phyloP scores from a whole-genome alignment of 92 coral and sea anemone species.

The Porites cylindrica region DNA sequence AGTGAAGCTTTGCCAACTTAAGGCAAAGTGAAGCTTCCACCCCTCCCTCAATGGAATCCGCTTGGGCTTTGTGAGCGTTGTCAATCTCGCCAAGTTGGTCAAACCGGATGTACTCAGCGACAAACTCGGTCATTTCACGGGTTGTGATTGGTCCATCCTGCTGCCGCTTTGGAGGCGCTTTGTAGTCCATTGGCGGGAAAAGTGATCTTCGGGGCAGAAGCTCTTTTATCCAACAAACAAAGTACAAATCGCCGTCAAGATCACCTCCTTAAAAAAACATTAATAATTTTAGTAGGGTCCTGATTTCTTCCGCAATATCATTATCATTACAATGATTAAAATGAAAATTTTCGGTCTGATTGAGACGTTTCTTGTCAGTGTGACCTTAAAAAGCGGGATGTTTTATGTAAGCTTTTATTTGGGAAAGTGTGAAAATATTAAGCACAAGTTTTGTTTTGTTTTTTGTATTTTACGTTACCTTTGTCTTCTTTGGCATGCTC shows the following conservation, averaged over 20 bases:
- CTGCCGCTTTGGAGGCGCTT: slow-evolving; percentile 70
- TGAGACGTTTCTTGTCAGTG: too few species aligned
- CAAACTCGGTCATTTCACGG: slow-evolving; percentile 86
- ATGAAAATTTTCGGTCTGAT: too few species aligned
- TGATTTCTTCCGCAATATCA: too few species aligned
- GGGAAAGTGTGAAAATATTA: too few species aligned
- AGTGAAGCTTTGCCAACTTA: slow-evolving; percentile 83
- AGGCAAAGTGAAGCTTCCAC: slow-evolving; percentile 87
- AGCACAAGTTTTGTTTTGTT: too few species aligned
- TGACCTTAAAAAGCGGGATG: too few species aligned
- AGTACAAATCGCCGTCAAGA: slow-evolving; percentile 98
- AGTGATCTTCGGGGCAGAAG: slow-evolving; percentile 71
- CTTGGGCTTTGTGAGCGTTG: slow-evolving; percentile 96
- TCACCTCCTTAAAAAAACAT: slow-evolving; percentile 83
- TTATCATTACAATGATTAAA: too few species aligned
- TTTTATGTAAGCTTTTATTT: too few species aligned
- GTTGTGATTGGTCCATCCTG: slow-evolving; percentile 76
- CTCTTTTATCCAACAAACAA: slow-evolving; percentile 92
- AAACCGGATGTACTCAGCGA: slow-evolving; percentile 83
- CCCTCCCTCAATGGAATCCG: slow-evolving; percentile 78
- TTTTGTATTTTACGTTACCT: too few species aligned
- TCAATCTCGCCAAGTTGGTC: slow-evolving; percentile 96
- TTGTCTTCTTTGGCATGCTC: too few species aligned
- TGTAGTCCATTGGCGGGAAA: slow-evolving; percentile 90
- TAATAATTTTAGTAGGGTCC: neutral